Conservation (phyloP, 2,888 invertebrate genomes). For the Agrypnus murinus region DNA sequence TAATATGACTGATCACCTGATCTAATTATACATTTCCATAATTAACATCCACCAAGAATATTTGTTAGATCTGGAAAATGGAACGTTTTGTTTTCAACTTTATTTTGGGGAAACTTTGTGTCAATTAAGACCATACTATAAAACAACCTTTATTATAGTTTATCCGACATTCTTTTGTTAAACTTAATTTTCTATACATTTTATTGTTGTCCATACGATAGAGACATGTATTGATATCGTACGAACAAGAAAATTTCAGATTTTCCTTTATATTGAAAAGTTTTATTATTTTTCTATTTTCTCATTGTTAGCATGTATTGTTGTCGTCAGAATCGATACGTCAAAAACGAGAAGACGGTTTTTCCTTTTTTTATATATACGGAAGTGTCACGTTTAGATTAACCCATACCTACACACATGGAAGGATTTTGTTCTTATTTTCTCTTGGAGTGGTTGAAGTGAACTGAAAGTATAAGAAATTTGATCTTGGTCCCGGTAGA, state of each 20-base stretch:
- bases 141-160: too few species aligned
- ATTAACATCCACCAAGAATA: too few species aligned
- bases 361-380: conserved; percentile 35
- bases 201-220: neutral
- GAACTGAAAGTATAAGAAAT: conserved; percentile 48
- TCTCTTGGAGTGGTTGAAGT: conserved; percentile 30
- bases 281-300: conserved; percentile 15
- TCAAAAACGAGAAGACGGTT: conserved; percentile 32
- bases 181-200: too few species aligned
- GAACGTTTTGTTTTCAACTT: too few species aligned
- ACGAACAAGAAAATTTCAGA: neutral
- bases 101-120: too few species aligned
- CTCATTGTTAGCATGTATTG: neutral
- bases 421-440: conserved; percentile 40
- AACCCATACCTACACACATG: conserved; percentile 32
- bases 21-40: too few species aligned
- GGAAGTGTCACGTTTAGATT: conserved; percentile 43
- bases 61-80: too few species aligned
- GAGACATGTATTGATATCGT: neutral
- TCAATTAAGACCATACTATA: too few species aligned
- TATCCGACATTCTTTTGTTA: too few species aligned
- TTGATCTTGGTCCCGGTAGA: conserved; percentile 52
- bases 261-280: neutral
- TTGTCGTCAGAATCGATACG: conserved; percentile 32
- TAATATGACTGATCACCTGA: too few species aligned